A percentile compares a stretch with the other conserved stretches of the same genome.
These are phyloP conservation scores for Ephestia elutella DNA, from an alignment of 1,140 invertebrate genomes.

Conservation along the genomic window DNA sequence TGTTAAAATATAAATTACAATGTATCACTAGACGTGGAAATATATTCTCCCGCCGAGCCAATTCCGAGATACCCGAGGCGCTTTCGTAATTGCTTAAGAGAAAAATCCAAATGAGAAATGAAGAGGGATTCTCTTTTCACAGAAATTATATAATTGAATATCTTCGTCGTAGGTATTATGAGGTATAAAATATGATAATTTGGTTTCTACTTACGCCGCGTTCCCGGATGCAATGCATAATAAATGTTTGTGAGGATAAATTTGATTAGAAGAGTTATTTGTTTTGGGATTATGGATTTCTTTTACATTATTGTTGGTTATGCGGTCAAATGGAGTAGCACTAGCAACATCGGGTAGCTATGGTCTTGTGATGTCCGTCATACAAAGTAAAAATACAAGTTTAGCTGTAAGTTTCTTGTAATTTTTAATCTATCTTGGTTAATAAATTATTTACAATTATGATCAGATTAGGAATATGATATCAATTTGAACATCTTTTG, in stretches of 20 bases:
- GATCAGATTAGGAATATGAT: too few relatives aligned
- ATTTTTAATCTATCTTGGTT: too few relatives aligned
- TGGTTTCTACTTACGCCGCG: conserved; percentile 60
- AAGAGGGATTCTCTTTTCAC: conserved; percentile 71
- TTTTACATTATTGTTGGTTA: too few relatives aligned
- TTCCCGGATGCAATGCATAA: conserved; percentile 26
- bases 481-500: too few relatives aligned
- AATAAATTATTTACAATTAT: too few relatives aligned
- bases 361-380: too few relatives aligned
- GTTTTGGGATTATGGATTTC: not conserved
- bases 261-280: not conserved
- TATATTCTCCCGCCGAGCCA: conserved; percentile 40
- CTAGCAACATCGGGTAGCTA: too few relatives aligned
- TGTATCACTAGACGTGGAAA: conserved; percentile 40
- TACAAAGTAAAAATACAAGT: too few relatives aligned
- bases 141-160: conserved; percentile 75
- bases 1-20: conserved; percentile 64
- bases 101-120: conserved; percentile 75
- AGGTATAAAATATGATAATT: conserved; percentile 75
- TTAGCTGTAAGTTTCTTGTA: too few relatives aligned
- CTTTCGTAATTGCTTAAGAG: conserved; percentile 71
- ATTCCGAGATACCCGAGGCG: conserved; percentile 57
- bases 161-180: conserved; percentile 72
- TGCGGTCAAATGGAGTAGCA: too few relatives aligned
- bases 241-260: not conserved